phyloP scores from a whole-genome alignment of 1,140 invertebrate genomes.

The Anagrus nilaparvatae region DNA sequence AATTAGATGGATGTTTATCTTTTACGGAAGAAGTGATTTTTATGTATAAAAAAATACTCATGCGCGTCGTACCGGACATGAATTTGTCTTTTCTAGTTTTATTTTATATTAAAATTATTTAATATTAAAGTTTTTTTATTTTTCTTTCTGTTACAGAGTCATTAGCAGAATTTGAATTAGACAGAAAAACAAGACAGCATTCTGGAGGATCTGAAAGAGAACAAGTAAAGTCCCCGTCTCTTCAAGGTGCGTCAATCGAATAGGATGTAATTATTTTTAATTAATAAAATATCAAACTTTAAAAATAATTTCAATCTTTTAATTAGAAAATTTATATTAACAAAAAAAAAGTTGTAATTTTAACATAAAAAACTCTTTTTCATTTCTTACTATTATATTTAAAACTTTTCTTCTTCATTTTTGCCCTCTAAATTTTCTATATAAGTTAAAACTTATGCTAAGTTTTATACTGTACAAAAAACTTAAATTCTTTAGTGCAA shows the following conservation, averaged over 20 bases:
- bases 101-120: background rate
- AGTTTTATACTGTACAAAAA: too few relatives aligned
- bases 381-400: background rate
- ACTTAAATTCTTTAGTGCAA: too few relatives aligned
- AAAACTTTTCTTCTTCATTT: background rate
- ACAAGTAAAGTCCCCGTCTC: slow-evolving; percentile 67
- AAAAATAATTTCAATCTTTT: background rate
- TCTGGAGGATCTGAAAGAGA: slow-evolving; percentile 63
- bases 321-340: background rate
- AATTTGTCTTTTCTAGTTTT: background rate
- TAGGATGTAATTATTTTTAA: background rate
- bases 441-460: too few relatives aligned
- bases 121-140: slow-evolving; percentile 18
- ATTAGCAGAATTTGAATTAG: slow-evolving; percentile 73
- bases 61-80: background rate
- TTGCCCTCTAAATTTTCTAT: too few relatives aligned
- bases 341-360: background rate
- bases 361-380: background rate
- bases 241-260: slow-evolving; percentile 56
- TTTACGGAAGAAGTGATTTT: too few relatives aligned
- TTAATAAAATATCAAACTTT: background rate
- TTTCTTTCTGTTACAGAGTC: slow-evolving; percentile 54
- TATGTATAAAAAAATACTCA: background rate
- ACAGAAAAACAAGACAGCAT: slow-evolving; percentile 71
- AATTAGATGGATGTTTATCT: background rate